Percentiles rank a stretch among this genome's conserved stretches.
These are phyloP conservation scores for Cyphomyrus discorhynchus DNA, from an alignment of 2,113 vertebrate genomes.

Conservation along the genomic window DNA sequence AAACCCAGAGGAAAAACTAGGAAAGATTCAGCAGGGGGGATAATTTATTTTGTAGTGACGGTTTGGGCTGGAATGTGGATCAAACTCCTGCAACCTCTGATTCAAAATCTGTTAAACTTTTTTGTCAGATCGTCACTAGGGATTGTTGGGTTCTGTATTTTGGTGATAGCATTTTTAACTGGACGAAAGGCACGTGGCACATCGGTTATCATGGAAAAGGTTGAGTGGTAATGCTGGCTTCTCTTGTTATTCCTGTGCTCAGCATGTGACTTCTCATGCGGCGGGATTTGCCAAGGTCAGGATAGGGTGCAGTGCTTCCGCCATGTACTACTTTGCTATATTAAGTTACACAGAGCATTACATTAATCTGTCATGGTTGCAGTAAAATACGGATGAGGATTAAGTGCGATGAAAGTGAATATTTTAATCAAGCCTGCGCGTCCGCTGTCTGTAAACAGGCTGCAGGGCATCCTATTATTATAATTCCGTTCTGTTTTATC, in stretches of 20 bases:
- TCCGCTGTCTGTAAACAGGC: slow-evolving; percentile 53
- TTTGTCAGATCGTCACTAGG: neutral
- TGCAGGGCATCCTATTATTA: slow-evolving; percentile 31
- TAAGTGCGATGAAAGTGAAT: slow-evolving; percentile 56
- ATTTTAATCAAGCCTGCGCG: slow-evolving; percentile 59
- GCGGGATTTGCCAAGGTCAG: slow-evolving; percentile 53
- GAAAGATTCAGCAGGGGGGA: neutral
- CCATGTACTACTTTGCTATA: slow-evolving; percentile 44
- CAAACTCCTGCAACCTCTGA: neutral
- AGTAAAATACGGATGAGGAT: slow-evolving; percentile 62
- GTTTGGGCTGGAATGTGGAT: neutral
- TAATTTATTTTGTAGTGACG: neutral
- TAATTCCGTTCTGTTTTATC: slow-evolving; percentile 44
- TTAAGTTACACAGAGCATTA: slow-evolving; percentile 62
- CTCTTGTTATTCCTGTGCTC: slow-evolving; percentile 19
- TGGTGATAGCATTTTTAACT: neutral
- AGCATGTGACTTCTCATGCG: slow-evolving; percentile 15
- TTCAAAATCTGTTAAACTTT: neutral
- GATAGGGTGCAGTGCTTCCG: slow-evolving; percentile 42
- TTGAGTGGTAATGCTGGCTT: slow-evolving; percentile 3
- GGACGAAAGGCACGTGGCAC: neutral
- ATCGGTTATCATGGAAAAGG: neutral
- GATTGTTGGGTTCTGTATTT: neutral
- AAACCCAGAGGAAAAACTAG: neutral
- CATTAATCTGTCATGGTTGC: slow-evolving; percentile 65